phyloP scores from a whole-genome alignment of 2,797 vertebrate species.

The Acipenser oxyrinchus region DNA sequence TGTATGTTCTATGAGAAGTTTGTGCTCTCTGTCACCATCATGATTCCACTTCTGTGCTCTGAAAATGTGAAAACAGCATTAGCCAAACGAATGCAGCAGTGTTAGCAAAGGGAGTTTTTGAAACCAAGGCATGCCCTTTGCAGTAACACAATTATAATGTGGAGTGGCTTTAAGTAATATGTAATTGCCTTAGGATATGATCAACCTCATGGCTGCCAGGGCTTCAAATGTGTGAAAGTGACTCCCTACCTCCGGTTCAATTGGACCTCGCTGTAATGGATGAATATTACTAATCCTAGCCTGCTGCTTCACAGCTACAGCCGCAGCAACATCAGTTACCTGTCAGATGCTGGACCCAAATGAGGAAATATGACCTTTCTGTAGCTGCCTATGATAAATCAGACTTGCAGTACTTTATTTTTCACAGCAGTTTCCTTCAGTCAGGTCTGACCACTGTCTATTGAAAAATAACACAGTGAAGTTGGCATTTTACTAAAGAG shows the following conservation, averaged over 20 bases:
- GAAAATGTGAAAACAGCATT: neutral
- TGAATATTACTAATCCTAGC: conserved; percentile 5
- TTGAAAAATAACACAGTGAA: conserved; percentile 41
- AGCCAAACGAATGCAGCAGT: neutral
- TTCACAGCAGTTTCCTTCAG: conserved; percentile 28
- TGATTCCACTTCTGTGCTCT: neutral
- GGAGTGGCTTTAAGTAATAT: conserved; percentile 19
- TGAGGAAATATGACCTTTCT: conserved; percentile 61
- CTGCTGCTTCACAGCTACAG: neutral
- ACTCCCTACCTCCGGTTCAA: conserved; percentile 44
- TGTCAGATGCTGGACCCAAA: conserved; percentile 46
- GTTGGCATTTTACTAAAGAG: conserved; percentile 33
- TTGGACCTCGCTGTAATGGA: conserved; percentile 32
- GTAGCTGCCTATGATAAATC: conserved; percentile 52
- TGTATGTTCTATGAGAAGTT: too few species aligned
- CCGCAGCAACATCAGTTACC: conserved; percentile 46
- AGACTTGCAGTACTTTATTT: conserved; percentile 40
- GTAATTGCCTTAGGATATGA: conserved; percentile 26
- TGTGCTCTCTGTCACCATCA: too few species aligned
- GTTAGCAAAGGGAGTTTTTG: neutral
- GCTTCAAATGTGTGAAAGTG: conserved; percentile 53
- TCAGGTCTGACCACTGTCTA: conserved; percentile 42
- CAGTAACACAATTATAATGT: neutral
- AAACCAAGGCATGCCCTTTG: neutral
- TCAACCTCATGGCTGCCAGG: conserved; percentile 24